Base-by-base conservation (phyloP, 2,113 vertebrate species). In the Paramisgurnus dabryanus region DNA sequence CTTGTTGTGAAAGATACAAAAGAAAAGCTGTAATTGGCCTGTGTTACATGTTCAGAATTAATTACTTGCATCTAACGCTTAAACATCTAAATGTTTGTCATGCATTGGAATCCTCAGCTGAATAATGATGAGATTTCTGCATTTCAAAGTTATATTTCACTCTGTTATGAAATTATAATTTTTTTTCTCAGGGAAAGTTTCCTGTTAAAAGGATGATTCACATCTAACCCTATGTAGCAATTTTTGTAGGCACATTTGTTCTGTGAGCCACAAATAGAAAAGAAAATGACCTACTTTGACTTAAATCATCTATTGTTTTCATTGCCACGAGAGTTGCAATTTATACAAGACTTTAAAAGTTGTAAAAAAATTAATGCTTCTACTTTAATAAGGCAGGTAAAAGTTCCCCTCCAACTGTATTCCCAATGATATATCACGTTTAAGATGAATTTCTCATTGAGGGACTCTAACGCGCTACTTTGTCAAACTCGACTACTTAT, bases 201-300 rank as follows among this genome's bases (percentile, higher is more conserved):
- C 45, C 39, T 72, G 61, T 81, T 50, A 57, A 71, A 40, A 72
- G 43, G 45, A 45, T 64, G 63, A 78, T 61, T 81, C 80, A 75
- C 60, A 60, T 70, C 65, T 64, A 45, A 72, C 15, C 6, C 57
- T 82, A n/a, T 70, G 58, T 66, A 66, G 71, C 64, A 67, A 71
- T 77, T 80, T 80, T n/a, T n/a, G n/a, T n/a, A 69, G 57, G 64
- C 64, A 67, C 39, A 74, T 79, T 83, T 83, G 57, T 79, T 64
- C 47, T 15, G 15, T 65, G 67, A 71, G 80, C 49, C 61, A 40
- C 63, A 79, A 74, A 78, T 66, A 58, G 67, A 58, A 78, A 47
- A 74, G 58, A 34, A 80, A 76, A 83, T 65, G 63, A 76, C 49
- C 66, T 55, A 80, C 58, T 76, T 67, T 53, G 22, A 45, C 27